phyloP scores from a whole-genome alignment of 2,888 invertebrate genomes.

The Himalopsyche anomala region DNA sequence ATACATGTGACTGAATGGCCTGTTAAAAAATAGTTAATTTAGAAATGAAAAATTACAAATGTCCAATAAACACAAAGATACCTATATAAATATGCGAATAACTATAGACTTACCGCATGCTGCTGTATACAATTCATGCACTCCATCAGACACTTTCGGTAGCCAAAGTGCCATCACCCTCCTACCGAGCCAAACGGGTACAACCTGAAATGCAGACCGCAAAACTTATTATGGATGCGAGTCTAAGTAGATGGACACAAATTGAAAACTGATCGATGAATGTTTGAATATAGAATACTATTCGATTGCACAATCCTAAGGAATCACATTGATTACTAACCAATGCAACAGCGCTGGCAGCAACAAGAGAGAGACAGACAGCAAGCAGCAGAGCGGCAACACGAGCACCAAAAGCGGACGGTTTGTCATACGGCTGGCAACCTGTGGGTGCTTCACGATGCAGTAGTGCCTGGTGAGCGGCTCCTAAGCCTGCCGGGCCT shows the following conservation, averaged over 20 bases:
- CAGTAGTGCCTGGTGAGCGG: constrained; percentile 91
- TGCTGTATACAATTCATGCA: constrained; percentile 97
- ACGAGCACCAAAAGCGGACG: constrained; percentile 87
- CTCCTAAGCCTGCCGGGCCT: constrained; percentile 78
- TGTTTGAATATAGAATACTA: no score
- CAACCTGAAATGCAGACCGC: constrained; percentile 72
- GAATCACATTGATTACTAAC: constrained; percentile 68
- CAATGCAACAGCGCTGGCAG: constrained; percentile 89
- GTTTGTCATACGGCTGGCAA: constrained; percentile 93
- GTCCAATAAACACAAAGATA: neutral
- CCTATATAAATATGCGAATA: neutral
- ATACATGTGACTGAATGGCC: no score
- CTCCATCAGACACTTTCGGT: constrained; percentile 78
- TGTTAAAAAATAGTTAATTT: no score
- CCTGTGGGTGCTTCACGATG: constrained; percentile 90
- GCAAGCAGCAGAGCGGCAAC: constrained; percentile 81
- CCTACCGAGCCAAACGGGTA: constrained; percentile 94
- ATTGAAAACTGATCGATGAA: no score
- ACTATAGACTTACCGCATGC: constrained; percentile 80
- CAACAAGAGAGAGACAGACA: constrained; percentile 90
- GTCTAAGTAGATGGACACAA: no score
- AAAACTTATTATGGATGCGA: no score
- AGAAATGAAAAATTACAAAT: no score
- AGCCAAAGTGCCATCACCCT: constrained; percentile 92
- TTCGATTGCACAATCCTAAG: no score